A percentile compares a stretch with the other conserved stretches of the same genome.
These are phyloP conservation scores for Drosophila mercatorum DNA, from an alignment of 2,888 invertebrate species.

Conservation along the genomic window DNA sequence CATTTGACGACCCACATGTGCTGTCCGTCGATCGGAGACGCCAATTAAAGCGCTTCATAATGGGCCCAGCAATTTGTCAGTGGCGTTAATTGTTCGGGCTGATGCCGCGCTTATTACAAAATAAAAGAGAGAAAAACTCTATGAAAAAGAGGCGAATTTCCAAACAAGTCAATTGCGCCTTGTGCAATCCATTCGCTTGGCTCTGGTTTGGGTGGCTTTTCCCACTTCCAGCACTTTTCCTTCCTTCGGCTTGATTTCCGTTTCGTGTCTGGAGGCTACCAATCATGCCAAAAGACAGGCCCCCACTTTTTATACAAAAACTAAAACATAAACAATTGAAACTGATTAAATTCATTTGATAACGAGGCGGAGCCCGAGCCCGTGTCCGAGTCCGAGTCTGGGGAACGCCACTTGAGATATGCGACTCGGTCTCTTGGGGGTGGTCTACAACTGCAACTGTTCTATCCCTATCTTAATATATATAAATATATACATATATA, in stretches of 20 bases:
- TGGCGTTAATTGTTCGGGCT: slow-evolving; percentile 47
- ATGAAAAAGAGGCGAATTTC: slow-evolving; percentile 27
- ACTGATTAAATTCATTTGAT: slow-evolving; percentile 80
- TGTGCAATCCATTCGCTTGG: slow-evolving; percentile 47
- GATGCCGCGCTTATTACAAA: slow-evolving; percentile 26
- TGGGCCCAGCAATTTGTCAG: slow-evolving; percentile 67
- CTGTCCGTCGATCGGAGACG: slow-evolving; percentile 10
- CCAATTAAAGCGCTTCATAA: slow-evolving; percentile 51
- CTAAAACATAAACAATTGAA: slow-evolving; percentile 78
- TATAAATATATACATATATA: neutral
- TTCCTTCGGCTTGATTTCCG: slow-evolving; percentile 40
- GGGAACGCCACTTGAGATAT: slow-evolving; percentile 70
- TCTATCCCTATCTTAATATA: slow-evolving; percentile 18
- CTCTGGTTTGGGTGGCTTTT: slow-evolving; percentile 2
- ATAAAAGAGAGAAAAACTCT: slow-evolving; percentile 13
- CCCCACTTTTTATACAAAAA: slow-evolving; percentile 17
- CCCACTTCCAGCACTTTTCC: neutral
- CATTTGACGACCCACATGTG: slow-evolving; percentile 50
- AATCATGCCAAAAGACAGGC: slow-evolving; percentile 68
- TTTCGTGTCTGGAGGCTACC: slow-evolving; percentile 71
- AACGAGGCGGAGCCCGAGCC: slow-evolving; percentile 51
- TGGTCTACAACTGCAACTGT: slow-evolving; percentile 36
- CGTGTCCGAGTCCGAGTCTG: slow-evolving; percentile 29
- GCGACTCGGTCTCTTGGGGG: slow-evolving; percentile 47
- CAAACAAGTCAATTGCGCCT: slow-evolving; percentile 68